Percentiles rank a stretch among this genome's conserved stretches.
Conservation (phyloP, 2,113 vertebrate genomes). For the Psilopsiagon aymara region DNA sequence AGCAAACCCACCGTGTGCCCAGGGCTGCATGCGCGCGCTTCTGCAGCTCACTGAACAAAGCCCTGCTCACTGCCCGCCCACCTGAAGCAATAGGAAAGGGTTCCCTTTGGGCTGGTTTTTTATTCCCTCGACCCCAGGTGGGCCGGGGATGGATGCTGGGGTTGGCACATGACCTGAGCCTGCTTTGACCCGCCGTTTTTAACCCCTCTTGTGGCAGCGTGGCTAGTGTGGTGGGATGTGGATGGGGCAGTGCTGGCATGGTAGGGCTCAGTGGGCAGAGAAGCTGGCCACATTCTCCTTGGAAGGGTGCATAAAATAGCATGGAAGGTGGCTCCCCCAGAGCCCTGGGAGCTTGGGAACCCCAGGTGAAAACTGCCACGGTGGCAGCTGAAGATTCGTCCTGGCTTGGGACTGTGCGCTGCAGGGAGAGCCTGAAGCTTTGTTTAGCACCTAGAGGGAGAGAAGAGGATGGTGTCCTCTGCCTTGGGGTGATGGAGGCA, state of each 20-base stretch:
- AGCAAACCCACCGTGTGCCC: not conserved
- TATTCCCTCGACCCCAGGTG: not conserved
- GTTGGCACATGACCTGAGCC: not conserved
- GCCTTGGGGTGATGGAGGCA: not conserved
- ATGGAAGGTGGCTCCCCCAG: accelerated
- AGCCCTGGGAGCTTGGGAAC: not conserved
- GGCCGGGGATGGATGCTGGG: conserved; percentile 1
- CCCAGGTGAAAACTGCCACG: not conserved
- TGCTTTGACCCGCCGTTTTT: not conserved
- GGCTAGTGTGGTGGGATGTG: accelerated
- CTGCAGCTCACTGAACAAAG: conserved; percentile 1
- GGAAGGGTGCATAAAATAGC: not conserved
- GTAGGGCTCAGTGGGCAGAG: not conserved
- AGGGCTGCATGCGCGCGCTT: accelerated
- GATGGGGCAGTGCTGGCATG: not conserved
- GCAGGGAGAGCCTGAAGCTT: no score
- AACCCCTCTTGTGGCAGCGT: accelerated
- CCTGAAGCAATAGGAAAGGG: not conserved
- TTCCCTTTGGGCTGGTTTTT: not conserved
- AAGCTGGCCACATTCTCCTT: not conserved
- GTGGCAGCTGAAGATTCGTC: accelerated
- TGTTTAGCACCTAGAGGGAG: not conserved
- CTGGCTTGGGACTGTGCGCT: accelerated
- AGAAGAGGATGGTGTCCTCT: not conserved
- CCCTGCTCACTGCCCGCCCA: not conserved